Evolutionary conservation across 2,113 vertebrate genomes (phyloP).

Genomic region (Butorides virescens): DNA sequence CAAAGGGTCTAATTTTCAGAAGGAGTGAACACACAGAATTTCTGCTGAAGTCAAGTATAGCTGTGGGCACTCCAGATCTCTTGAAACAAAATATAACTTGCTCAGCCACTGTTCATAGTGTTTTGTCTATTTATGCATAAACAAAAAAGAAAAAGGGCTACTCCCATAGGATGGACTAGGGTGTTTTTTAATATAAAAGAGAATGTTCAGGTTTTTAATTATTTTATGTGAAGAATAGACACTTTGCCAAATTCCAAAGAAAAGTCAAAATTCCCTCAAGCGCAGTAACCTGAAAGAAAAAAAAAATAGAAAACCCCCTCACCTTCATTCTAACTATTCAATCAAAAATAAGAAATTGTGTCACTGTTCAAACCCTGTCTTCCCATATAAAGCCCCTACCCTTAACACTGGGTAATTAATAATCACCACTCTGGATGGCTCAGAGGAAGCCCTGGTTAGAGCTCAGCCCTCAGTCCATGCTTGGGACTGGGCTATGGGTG

Average conservation of each 20-base stretch:
- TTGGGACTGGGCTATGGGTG: rapidly evolving
- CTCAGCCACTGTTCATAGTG: not conserved
- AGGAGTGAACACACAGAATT: not conserved
- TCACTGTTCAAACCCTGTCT: not conserved
- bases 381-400: not conserved
- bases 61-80: not conserved
- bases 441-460: not conserved
- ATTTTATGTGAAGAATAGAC: not conserved
- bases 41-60: slow-evolving; percentile 36
- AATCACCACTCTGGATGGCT: rapidly evolving
- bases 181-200: not conserved
- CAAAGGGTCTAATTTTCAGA: slow-evolving; percentile 1
- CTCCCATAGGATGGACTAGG: not conserved
- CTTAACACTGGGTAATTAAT: not conserved
- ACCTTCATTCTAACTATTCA: not conserved
- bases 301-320: not conserved
- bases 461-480: rapidly evolving
- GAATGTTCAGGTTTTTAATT: not conserved
- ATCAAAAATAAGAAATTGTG: not conserved
- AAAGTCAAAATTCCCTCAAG: not conserved
- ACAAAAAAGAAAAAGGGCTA: not conserved
- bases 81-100: not conserved
- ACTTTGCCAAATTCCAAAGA: not conserved
- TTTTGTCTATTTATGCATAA: slow-evolving; percentile 11
- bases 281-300: not conserved